Evolutionary conservation across 2,888 invertebrate species (phyloP).

Genomic region (Xylota segnis): DNA sequence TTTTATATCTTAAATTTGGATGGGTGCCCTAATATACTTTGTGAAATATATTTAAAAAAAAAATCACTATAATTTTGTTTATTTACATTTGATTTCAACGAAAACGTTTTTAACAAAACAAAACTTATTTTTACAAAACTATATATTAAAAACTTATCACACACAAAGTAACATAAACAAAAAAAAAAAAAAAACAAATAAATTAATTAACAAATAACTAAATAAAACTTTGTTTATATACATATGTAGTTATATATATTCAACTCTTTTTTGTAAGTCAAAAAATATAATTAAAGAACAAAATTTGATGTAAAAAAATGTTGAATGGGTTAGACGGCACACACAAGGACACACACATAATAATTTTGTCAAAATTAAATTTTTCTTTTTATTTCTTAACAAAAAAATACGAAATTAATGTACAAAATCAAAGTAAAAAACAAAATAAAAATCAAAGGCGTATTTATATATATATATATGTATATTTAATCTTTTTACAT

Average conservation of each 20-base stretch:
- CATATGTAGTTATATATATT: conserved; percentile 69
- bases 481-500: conserved; percentile 70
- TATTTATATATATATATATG: conserved; percentile 71
- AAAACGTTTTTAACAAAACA: conserved; percentile 16
- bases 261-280: conserved; percentile 45
- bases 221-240: conserved; percentile 67
- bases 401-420: conserved; percentile 48
- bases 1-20: conserved; percentile 41
- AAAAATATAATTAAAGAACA: conserved; percentile 74
- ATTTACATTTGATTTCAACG: conserved; percentile 46
- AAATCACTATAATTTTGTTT: conserved; percentile 50
- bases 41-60: conserved; percentile 34
- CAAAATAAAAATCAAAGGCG: conserved; percentile 53
- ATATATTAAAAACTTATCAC: conserved; percentile 10
- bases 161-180: conserved; percentile 55
- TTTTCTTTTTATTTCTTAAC: conserved; percentile 42
- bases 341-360: conserved; percentile 82
- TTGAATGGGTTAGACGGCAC: conserved; percentile 82
- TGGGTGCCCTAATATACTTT: conserved; percentile 64
- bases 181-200: conserved; percentile 47
- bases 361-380: conserved; percentile 76
- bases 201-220: conserved; percentile 40
- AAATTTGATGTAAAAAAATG: conserved; percentile 77
- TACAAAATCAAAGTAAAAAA: conserved; percentile 31
- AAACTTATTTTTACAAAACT: conserved; percentile 17